Evolutionary conservation across 2,113 vertebrate species (phyloP).

Genomic region (Aptenodytes forsteri): DNA sequence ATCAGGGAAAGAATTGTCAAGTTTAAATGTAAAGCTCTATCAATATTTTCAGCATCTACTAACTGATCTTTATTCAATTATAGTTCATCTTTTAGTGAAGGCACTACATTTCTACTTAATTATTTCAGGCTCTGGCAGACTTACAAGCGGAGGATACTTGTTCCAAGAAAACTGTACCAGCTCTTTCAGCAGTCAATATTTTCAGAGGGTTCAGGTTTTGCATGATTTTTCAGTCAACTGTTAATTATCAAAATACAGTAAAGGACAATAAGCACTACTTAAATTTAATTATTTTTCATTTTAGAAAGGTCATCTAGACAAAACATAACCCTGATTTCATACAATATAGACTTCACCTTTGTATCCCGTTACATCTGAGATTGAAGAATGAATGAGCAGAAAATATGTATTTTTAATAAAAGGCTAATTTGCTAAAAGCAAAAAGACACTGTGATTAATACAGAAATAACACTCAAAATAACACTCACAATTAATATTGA

Average conservation of each 20-base stretch:
- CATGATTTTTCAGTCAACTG: background rate
- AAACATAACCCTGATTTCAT: background rate
- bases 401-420: background rate
- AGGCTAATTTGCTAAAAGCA: background rate
- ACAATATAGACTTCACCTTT: background rate
- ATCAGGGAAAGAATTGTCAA: background rate
- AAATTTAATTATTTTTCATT: background rate
- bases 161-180: conserved; percentile 29
- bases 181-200: conserved; percentile 43
- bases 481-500: background rate
- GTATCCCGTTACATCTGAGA: background rate
- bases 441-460: background rate
- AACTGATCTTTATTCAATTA: conserved; percentile 45
- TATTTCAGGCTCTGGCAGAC: conserved; percentile 41
- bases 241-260: conserved; percentile 10
- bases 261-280: background rate
- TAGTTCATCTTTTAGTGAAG: conserved; percentile 40
- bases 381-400: background rate
- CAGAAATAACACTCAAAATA: background rate
- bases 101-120: conserved; percentile 36
- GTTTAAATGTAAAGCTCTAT: conserved; percentile 4
- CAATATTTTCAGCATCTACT: conserved; percentile 30
- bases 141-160: background rate
- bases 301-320: background rate
- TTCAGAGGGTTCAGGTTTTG: background rate